Base-by-base conservation (phyloP, 2,797 vertebrate genomes). In the Adelosebastes latens region DNA sequence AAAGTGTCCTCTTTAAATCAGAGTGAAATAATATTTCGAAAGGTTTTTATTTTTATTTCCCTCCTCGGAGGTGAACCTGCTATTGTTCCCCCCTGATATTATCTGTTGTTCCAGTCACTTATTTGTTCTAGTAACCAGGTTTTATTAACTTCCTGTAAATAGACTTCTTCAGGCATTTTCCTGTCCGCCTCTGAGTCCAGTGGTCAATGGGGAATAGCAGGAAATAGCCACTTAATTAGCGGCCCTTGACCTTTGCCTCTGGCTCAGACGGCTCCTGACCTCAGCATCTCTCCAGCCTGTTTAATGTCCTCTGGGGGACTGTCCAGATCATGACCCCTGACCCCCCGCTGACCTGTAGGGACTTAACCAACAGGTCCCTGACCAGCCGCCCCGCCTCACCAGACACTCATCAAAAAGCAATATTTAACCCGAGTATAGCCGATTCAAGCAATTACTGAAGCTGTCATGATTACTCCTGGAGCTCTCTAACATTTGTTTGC, bases 141-240 rank as follows among this genome's bases (percentile, higher is more conserved):
- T 92, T 88, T 85, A 90, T 88, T 73, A 79, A 87, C 80, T 22
- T 82, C 31, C 63, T 24, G 18, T 62, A 60, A 59, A 88, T 61
- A 29, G 73, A 80, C 81, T 78, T 60, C 68, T 59, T 70, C 25
- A n/a, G 49, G 53, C 59, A 31, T 78, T 81, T 85, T 27, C 53
- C 68, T 80, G 85, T 89, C 55, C 25, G 39, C 73, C 59, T 82
- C n/a, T 13, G 55, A 76, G 79, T 79, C 82, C 79, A 86, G 12
- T 29, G 81, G 88, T 91, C 95, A 94, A 87, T 75, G 74, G 94
- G 94, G 94, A 95, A 91, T 93, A 88, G 72, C 71, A 86, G 94
- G 93, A 95, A 94, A 95, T 92, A 71, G 89, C 88, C 92, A 90
- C 89, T 95, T 94, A 93, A 96, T 96, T 94, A 94, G 90, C 46